Conservation (phyloP, 2,888 invertebrate genomes). For the Listrodromus nycthemerus region DNA sequence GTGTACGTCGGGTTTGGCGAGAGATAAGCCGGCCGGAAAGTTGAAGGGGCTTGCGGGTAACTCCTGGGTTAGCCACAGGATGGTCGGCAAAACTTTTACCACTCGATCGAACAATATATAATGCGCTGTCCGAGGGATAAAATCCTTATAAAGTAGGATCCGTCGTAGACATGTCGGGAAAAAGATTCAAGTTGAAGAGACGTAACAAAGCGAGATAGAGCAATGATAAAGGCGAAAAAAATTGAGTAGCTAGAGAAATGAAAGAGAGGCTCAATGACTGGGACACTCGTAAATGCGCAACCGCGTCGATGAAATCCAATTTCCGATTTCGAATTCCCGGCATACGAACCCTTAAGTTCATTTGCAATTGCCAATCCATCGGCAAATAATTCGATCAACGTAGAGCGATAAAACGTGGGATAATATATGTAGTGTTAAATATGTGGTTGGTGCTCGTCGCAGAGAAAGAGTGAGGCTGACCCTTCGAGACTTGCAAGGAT, state of each 20-base stretch:
- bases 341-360: not conserved
- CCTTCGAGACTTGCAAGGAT: slow-evolving; percentile 77
- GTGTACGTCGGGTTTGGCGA: slow-evolving; percentile 81
- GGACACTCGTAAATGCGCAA: slow-evolving; percentile 30
- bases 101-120: slow-evolving; percentile 72
- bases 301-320: not conserved
- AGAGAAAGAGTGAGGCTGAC: slow-evolving; percentile 73
- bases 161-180: slow-evolving; percentile 9
- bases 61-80: slow-evolving; percentile 31
- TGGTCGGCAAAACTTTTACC: slow-evolving; percentile 73
- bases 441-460: slow-evolving; percentile 76
- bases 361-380: slow-evolving; percentile 41
- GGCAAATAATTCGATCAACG: slow-evolving; percentile 80
- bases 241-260: slow-evolving; percentile 7
- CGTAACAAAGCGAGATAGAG: not conserved
- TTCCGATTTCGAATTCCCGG: not conserved
- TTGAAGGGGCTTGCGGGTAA: slow-evolving; percentile 63
- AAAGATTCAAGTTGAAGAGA: slow-evolving; percentile 20
- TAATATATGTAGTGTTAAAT: slow-evolving; percentile 84
- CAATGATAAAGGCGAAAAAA: slow-evolving; percentile 3
- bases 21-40: slow-evolving; percentile 79
- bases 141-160: slow-evolving; percentile 72
- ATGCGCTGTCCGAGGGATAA: slow-evolving; percentile 77
- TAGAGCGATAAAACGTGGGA: slow-evolving; percentile 77
- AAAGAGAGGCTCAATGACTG: slow-evolving; percentile 37